phyloP scores from a whole-genome alignment of 2,113 vertebrate genomes.

The Romanogobio albipinnatus region DNA sequence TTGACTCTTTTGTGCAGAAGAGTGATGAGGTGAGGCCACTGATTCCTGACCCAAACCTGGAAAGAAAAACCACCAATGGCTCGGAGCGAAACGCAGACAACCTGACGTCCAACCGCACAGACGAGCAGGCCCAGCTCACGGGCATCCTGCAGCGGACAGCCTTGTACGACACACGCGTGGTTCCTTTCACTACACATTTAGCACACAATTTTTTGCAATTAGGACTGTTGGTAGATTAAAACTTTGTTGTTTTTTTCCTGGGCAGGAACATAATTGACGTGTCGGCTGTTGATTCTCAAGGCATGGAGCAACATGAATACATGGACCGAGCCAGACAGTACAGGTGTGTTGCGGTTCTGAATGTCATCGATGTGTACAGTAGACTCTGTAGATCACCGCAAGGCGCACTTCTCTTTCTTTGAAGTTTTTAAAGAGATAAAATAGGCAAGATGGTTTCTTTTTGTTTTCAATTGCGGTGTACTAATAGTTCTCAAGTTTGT shows the following conservation, averaged over 20 bases:
- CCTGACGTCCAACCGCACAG: conserved; percentile 83
- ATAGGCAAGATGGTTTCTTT: conserved; percentile 44
- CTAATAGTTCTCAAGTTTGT: conserved; percentile 60
- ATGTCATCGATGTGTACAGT: neutral
- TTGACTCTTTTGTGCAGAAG: conserved; percentile 60
- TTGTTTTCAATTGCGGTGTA: conserved; percentile 65
- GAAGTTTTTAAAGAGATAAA: conserved; percentile 72
- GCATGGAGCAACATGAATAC: conserved; percentile 97
- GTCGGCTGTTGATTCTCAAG: conserved; percentile 92
- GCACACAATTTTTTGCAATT: neutral
- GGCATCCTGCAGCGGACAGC: conserved; percentile 93
- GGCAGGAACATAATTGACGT: conserved; percentile 95
- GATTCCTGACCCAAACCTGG: conserved; percentile 82
- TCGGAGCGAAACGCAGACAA: conserved; percentile 81
- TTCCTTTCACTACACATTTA: neutral
- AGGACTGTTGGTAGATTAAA: neutral
- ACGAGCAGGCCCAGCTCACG: conserved; percentile 93
- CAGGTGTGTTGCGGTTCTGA: conserved; percentile 74
- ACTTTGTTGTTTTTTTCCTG: conserved; percentile 11
- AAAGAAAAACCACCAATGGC: conserved; percentile 86
- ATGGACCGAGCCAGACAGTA: conserved; percentile 97
- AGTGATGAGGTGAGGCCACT: conserved; percentile 82
- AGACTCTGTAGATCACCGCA: conserved; percentile 13
- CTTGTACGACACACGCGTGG: conserved; percentile 76
- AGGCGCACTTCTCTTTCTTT: conserved; percentile 49